Conservation (phyloP, 2,888 invertebrate species). For the Iselma pallidipennis region DNA sequence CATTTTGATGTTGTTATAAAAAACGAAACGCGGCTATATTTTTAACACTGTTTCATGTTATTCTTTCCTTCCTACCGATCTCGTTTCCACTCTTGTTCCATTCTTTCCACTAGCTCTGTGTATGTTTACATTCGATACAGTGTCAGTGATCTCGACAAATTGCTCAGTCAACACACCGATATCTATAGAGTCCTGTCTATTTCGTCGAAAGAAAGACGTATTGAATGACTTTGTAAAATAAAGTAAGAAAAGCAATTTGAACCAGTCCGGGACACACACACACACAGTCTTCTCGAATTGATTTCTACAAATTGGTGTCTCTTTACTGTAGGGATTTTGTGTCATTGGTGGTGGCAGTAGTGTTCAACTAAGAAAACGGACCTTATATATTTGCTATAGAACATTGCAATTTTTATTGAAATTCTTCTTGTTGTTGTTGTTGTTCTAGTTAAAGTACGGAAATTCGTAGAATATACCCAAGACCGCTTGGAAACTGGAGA, state of each 20-base stretch:
- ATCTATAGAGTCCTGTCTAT: conserved; percentile 36
- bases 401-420: background rate
- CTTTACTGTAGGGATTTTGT: conserved; percentile 17
- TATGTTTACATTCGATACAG: conserved; percentile 46
- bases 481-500: background rate
- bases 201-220: conserved; percentile 44
- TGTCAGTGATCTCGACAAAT: conserved; percentile 46
- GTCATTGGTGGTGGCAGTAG: no score
- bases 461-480: background rate
- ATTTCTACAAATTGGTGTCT: conserved; percentile 49
- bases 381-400: no score
- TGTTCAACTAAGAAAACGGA: no score
- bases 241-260: conserved; percentile 53
- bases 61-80: background rate
- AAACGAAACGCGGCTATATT: background rate
- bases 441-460: background rate
- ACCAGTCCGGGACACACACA: conserved; percentile 45
- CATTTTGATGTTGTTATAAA: background rate
- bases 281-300: conserved; percentile 44
- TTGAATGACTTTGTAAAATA: conserved; percentile 46
- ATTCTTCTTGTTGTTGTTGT: background rate
- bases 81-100: background rate
- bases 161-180: conserved; percentile 48
- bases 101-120: conserved; percentile 1
- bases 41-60: background rate